These are phyloP conservation scores for Rhodinocichla rosea DNA, from an alignment of 2,113 vertebrate species.

Conservation along the genomic window DNA sequence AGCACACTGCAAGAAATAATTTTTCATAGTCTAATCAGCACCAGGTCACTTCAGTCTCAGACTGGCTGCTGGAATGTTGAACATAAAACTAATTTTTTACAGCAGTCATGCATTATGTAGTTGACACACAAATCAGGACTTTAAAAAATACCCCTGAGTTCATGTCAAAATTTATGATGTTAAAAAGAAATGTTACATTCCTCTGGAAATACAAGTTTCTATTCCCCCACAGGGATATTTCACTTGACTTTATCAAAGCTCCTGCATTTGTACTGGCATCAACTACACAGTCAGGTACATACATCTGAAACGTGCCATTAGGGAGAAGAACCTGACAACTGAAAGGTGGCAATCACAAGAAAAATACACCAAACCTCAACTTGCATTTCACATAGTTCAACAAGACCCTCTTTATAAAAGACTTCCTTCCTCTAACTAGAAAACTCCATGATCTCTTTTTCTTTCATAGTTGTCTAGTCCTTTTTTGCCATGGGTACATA, in stretches of 20 bases:
- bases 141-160: neutral
- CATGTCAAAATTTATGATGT: neutral
- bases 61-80: neutral
- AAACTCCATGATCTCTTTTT: neutral
- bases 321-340: neutral
- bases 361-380: neutral
- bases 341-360: neutral
- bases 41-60: neutral
- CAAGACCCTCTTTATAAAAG: neutral
- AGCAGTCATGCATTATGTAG: neutral
- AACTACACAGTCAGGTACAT: neutral
- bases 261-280: neutral
- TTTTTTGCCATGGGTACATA: neutral
- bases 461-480: neutral
- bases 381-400: neutral
- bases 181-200: neutral
- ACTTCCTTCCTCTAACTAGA: neutral
- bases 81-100: neutral
- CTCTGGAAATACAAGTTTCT: neutral
- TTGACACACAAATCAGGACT: neutral
- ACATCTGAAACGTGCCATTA: neutral
- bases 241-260: neutral
- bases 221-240: neutral
- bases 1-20: neutral
- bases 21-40: neutral